Percentiles rank a stretch among this genome's conserved stretches.
Evolutionary conservation across 2,888 invertebrate genomes (phyloP).

Genomic region (Xanthorhoe designata): DNA sequence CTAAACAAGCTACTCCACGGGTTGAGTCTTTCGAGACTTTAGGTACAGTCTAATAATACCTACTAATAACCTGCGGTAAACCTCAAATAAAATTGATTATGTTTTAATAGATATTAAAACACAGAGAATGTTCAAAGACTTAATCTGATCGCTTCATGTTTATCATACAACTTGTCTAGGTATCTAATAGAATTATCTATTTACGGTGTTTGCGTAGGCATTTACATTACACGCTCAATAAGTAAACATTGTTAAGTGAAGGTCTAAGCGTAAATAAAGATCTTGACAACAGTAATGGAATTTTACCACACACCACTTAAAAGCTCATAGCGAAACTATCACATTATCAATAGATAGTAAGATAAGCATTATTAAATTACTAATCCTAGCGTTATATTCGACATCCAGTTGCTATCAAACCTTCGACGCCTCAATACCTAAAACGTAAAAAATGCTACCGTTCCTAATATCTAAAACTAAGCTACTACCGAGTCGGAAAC

Average conservation of each 20-base stretch:
- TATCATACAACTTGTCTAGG: not conserved
- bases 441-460: constrained; percentile 62
- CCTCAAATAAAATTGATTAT: too few relatives aligned
- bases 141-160: not conserved
- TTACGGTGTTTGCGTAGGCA: not conserved
- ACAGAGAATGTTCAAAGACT: not conserved
- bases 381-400: constrained; percentile 15
- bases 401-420: constrained; percentile 11
- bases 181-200: not conserved
- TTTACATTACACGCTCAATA: not conserved
- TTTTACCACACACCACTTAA: constrained; percentile 47
- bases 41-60: too few relatives aligned
- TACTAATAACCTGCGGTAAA: too few relatives aligned
- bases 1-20: too few relatives aligned
- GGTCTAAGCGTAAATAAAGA: not conserved
- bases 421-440: constrained; percentile 20
- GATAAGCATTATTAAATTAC: constrained; percentile 14
- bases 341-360: not conserved
- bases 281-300: constrained; percentile 16
- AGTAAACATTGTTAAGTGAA: not conserved
- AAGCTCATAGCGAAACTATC: constrained; percentile 53
- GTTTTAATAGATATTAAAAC: not conserved
- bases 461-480: constrained; percentile 75
- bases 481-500: constrained; percentile 62
- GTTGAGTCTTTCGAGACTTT: too few relatives aligned